Evolutionary conservation across 2,113 vertebrate species (phyloP), one percentile per base, ranked within the genome.

Genomic region (Natator depressus): DNA sequence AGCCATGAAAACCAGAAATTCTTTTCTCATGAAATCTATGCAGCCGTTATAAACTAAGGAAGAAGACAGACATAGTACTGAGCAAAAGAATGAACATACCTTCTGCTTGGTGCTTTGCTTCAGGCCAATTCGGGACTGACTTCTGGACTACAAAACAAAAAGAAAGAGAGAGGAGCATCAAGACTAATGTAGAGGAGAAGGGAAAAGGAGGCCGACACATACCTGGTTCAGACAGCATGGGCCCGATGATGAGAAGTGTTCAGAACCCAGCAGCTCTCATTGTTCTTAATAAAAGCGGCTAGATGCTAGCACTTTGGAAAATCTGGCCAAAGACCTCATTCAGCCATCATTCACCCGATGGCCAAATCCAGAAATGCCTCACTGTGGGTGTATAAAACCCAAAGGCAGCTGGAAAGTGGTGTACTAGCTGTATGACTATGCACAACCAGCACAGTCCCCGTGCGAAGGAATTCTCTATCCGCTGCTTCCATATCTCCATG

Each of bases 101-200:
- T 93, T 89, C 82, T 96, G 96, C 80, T 97, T 98, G 65, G 95
- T 62, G 84, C 91, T 89, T 79, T 97, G 97, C 51, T 96, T 98
- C 89, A 96, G n/a, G 93, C 84, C 89, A n/a, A 96, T 94, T 50
- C 85, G 93, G 19, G 94, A 89, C 85, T 97, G 96, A 90, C 90
- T 91, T 82, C 93, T 95, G 84, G 92, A 94, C 95, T 97, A 95
- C 84, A 82, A 82, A 80, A 72, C n/a, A 93, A 87, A 80, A 42
- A 75, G 19, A 82, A 86, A 95, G 78, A 91, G 78, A 91, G 17
- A 83, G 46, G 22, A 13, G 27, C 10, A 76, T 76, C 22, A 76
- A 46, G 42, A 76, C 51, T 46, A n/a, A n/a, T 72, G 79, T 27
- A 38, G 49, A 3, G 4, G 17, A 24, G 29, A 19, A 50, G n/a